phyloP scores from a whole-genome alignment of 2,888 invertebrate species.

The Lepidocyrtoides sp. region DNA sequence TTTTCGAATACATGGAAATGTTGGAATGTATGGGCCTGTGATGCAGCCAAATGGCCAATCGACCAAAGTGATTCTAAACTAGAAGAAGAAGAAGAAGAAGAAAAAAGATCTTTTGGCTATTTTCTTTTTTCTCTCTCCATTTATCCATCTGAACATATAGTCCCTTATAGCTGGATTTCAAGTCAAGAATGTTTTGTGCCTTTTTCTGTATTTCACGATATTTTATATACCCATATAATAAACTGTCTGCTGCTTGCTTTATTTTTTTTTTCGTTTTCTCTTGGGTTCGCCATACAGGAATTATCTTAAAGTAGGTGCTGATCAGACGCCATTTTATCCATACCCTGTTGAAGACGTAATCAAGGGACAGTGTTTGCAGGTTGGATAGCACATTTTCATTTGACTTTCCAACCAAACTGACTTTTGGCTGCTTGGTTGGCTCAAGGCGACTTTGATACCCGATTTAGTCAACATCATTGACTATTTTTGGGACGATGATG shows the following conservation, averaged over 20 bases:
- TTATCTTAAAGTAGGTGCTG: slow-evolving; percentile 69
- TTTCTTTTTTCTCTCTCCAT: slow-evolving; percentile 17
- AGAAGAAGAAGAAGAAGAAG: too few species aligned
- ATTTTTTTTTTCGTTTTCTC: background rate
- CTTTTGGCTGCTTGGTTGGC: background rate
- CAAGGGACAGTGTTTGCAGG: background rate
- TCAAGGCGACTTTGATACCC: too few species aligned
- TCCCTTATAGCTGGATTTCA: background rate
- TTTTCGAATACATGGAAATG: slow-evolving; percentile 74
- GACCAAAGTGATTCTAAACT: slow-evolving; percentile 60
- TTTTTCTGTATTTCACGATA: background rate
- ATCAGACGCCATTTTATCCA: slow-evolving; percentile 17
- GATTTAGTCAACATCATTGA: too few species aligned
- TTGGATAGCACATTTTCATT: background rate
- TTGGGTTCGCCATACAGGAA: slow-evolving; percentile 24
- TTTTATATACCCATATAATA: background rate
- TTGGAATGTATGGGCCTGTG: slow-evolving; percentile 68
- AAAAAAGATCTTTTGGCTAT: slow-evolving; percentile 69
- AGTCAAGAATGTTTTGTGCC: background rate
- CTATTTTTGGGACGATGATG: slow-evolving; percentile 8
- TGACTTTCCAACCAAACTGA: background rate
- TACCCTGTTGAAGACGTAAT: background rate
- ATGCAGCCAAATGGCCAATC: slow-evolving; percentile 76
- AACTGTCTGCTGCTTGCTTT: background rate
- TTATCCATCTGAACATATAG: background rate